phyloP scores from a whole-genome alignment of 2,113 vertebrate species.

The Collichthys lucidus region DNA sequence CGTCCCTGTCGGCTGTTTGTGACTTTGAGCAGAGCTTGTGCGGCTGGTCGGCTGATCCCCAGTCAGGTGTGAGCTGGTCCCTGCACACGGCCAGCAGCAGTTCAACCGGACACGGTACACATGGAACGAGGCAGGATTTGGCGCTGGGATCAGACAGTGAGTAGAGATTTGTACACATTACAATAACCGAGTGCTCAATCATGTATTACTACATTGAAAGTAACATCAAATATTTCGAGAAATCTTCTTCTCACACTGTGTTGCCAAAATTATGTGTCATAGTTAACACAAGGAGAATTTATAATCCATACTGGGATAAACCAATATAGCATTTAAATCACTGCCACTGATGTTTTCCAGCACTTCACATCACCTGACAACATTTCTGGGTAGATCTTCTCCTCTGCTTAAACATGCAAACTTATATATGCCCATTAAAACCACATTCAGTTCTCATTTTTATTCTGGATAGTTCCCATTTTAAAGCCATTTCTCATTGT shows the following conservation, averaged over 20 bases:
- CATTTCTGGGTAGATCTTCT: conserved; percentile 10
- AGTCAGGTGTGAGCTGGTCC: conserved; percentile 89
- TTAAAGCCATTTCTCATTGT: conserved; percentile 36
- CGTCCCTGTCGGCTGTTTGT: conserved; percentile 90
- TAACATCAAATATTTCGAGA: background rate
- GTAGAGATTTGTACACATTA: conserved; percentile 34
- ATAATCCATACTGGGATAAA: background rate
- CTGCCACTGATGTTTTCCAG: background rate
- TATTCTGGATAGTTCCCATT: conserved; percentile 14
- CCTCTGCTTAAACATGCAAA: conserved; percentile 29
- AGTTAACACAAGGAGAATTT: background rate
- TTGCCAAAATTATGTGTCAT: background rate
- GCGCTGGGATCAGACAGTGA: conserved; percentile 81
- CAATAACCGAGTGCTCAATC: background rate
- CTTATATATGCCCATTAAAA: background rate
- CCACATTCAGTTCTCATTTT: background rate
- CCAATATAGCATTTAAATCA: background rate
- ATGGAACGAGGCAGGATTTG: conserved; percentile 83
- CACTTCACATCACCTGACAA: background rate
- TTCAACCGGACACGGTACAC: conserved; percentile 75
- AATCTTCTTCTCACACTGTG: too few relatives aligned
- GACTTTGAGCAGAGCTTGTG: conserved; percentile 93
- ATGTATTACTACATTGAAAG: background rate
- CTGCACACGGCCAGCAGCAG: conserved; percentile 82
- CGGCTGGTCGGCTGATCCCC: conserved; percentile 92